Conservation (phyloP, 2,888 invertebrate species). For the Proisotoma minuta region DNA sequence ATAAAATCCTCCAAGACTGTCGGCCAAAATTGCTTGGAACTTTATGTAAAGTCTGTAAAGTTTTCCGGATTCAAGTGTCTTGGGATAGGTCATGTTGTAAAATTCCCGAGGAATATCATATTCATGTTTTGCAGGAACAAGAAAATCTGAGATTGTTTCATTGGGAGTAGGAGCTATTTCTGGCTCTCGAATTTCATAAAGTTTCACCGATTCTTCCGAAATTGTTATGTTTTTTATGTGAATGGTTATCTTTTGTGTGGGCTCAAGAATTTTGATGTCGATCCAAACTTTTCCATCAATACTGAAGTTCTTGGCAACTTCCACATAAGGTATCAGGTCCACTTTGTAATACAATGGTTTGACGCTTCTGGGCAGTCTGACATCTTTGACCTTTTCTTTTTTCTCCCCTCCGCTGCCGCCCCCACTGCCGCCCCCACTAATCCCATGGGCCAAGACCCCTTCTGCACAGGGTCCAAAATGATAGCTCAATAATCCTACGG, state of each 20-base stretch:
- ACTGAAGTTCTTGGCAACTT: constrained; percentile 67
- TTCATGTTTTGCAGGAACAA: constrained; percentile 41
- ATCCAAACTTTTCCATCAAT: constrained; percentile 62
- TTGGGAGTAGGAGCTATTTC: constrained; percentile 21
- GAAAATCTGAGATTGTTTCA: constrained; percentile 35
- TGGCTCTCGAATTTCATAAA: constrained; percentile 50
- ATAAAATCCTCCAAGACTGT: constrained; percentile 74
- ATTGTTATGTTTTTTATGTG: constrained; percentile 69
- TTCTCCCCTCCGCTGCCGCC: constrained; percentile 36
- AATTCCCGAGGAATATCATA: constrained; percentile 57
- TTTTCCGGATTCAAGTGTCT: constrained; percentile 57
- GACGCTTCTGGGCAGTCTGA: constrained; percentile 65
- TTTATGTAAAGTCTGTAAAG: constrained; percentile 65
- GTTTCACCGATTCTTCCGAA: constrained; percentile 57
- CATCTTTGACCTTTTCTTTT: constrained; percentile 54
- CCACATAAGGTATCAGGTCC: constrained; percentile 66
- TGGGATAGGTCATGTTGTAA: constrained; percentile 62
- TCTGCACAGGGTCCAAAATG: constrained; percentile 64
- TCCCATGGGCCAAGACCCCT: constrained; percentile 47
- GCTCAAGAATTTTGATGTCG: constrained; percentile 58
- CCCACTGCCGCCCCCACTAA: constrained; percentile 49
- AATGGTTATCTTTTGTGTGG: constrained; percentile 65
- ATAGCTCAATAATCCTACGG: constrained; percentile 70
- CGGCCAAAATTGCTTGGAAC: constrained; percentile 63
- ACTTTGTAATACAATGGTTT: constrained; percentile 67